phyloP scores from a whole-genome alignment of 2,797 vertebrate genomes.

The Dromococcyx pavoninus region DNA sequence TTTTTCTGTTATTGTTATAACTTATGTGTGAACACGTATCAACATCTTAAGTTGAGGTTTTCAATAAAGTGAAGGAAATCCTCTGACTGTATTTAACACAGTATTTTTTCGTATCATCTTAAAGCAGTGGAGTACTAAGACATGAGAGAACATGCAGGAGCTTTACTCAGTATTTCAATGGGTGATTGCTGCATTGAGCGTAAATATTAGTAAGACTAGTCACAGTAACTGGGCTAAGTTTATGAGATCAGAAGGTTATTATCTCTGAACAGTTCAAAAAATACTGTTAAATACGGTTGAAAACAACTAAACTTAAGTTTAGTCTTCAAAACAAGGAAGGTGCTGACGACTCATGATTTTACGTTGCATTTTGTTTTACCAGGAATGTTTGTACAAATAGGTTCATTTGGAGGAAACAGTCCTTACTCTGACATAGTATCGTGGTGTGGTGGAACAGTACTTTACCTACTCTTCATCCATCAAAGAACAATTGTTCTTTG shows the following conservation, averaged over 20 bases:
- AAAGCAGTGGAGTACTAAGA: slow-evolving; percentile 15
- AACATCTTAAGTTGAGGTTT: background rate
- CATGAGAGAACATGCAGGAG: background rate
- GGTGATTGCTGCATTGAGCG: background rate
- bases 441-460: background rate
- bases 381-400: background rate
- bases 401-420: background rate
- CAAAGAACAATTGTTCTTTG: background rate
- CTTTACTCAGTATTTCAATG: background rate
- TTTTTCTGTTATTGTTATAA: background rate
- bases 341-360: background rate
- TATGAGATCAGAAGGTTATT: background rate
- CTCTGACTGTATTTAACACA: background rate
- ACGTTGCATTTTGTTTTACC: background rate
- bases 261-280: background rate
- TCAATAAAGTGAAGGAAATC: background rate
- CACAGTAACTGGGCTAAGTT: background rate
- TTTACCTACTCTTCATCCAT: background rate
- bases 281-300: background rate
- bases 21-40: background rate
- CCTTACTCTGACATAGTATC: background rate
- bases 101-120: background rate
- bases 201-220: background rate
- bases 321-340: background rate
- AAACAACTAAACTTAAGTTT: background rate